These are phyloP conservation scores for Choreutis nemorana DNA, from an alignment of 2,888 invertebrate genomes.

Conservation along the genomic window DNA sequence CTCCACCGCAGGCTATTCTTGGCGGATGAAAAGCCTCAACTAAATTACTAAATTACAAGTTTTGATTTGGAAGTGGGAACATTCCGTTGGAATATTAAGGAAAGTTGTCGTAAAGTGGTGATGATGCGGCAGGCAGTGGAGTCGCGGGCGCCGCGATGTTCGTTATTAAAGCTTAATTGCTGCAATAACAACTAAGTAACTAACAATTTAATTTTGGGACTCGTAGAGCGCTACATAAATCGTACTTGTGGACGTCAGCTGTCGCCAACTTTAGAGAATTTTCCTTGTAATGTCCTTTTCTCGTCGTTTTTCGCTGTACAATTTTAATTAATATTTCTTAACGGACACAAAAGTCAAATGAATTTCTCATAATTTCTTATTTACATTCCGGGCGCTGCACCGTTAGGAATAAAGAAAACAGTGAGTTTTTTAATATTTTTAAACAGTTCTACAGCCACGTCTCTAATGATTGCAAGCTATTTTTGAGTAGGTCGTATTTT, in stretches of 20 bases:
- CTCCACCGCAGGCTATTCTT: slow-evolving; percentile 17
- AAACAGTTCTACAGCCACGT: slow-evolving; percentile 10
- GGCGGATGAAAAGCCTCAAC: slow-evolving; percentile 25
- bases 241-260: slow-evolving; percentile 60
- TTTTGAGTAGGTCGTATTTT: slow-evolving; percentile 1
- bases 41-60: too few species aligned
- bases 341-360: slow-evolving; percentile 20
- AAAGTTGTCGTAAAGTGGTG: neutral
- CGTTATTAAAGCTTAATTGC: slow-evolving; percentile 53
- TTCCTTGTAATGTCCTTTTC: slow-evolving; percentile 58
- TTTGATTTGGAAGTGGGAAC: neutral
- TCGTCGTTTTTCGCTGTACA: slow-evolving; percentile 51
- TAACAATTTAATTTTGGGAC: slow-evolving; percentile 56
- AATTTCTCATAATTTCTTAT: slow-evolving; percentile 20
- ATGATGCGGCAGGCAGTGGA: too few species aligned
- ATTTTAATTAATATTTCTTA: slow-evolving; percentile 61
- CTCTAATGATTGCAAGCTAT: slow-evolving; percentile 4
- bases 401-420: slow-evolving; percentile 8
- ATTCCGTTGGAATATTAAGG: neutral
- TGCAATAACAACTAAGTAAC: slow-evolving; percentile 46
- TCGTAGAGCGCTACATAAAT: slow-evolving; percentile 49
- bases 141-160: slow-evolving; percentile 20
- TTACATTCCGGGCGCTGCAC: slow-evolving; percentile 12
- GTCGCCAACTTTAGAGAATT: slow-evolving; percentile 55
- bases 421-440: slow-evolving; percentile 4